Evolutionary conservation across 2,797 vertebrate species (phyloP).

Genomic region (Melanotaenia maccullochi): DNA sequence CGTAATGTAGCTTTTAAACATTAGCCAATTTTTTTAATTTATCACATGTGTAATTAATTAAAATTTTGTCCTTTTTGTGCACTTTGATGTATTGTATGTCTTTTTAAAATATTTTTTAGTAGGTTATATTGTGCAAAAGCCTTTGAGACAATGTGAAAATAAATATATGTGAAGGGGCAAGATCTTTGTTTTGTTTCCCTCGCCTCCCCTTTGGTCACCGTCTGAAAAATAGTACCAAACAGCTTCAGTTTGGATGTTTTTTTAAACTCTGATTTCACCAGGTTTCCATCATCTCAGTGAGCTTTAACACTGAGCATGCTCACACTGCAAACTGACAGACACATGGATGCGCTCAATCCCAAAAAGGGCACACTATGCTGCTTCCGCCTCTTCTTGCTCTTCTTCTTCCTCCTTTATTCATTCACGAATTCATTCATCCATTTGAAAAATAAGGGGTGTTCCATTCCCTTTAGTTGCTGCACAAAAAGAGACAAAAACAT

Average conservation of each 20-base stretch:
- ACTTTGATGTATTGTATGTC: slow-evolving; percentile 21
- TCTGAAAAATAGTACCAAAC: slow-evolving; percentile 36
- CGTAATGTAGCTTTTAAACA: slow-evolving; percentile 54
- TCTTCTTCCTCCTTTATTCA: slow-evolving; percentile 46
- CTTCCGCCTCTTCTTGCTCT: slow-evolving; percentile 25
- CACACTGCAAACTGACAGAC: slow-evolving; percentile 62
- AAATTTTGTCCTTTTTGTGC: slow-evolving; percentile 66
- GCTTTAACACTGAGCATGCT: slow-evolving; percentile 25
- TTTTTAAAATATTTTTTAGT: not conserved
- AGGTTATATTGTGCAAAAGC: slow-evolving; percentile 57
- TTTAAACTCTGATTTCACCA: slow-evolving; percentile 16
- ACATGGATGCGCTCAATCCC: slow-evolving; percentile 45
- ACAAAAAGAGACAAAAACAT: slow-evolving; percentile 23
- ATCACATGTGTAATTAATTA: slow-evolving; percentile 55
- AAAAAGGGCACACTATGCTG: slow-evolving; percentile 27
- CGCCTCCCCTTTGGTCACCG: not conserved
- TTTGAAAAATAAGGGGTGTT: slow-evolving; percentile 65
- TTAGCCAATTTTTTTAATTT: slow-evolving; percentile 41
- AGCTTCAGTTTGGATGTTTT: slow-evolving; percentile 32
- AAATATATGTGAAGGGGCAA: slow-evolving; percentile 42
- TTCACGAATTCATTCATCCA: slow-evolving; percentile 67
- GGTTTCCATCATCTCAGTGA: slow-evolving; percentile 40
- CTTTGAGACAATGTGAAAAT: slow-evolving; percentile 57
- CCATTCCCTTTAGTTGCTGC: slow-evolving; percentile 66
- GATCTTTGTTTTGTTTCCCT: slow-evolving; percentile 19